Evolutionary conservation across 2,113 vertebrate species (phyloP), one percentile per base, ranked within the genome.

Genomic region (Nicator chloris): DNA sequence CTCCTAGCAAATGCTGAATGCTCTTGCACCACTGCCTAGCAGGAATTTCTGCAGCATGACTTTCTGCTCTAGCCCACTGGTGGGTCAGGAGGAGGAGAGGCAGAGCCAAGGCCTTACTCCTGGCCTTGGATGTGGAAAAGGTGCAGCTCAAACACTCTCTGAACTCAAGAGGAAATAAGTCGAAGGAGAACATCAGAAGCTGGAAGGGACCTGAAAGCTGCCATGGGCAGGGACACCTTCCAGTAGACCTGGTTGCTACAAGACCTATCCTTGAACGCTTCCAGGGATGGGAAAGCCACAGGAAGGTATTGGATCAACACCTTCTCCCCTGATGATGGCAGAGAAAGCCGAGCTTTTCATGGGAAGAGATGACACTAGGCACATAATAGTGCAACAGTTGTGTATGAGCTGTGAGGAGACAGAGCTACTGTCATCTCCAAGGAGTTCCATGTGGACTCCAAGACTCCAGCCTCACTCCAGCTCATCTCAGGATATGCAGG

Each of bases 361-460:
- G 35, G n/a, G 21, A 75, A 35, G 53, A 70, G 70, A 21, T 1
- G 2, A 61, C 37, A 37, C n/a, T 3, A 1, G 1, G 50, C 33
- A 57, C 6, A 3, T 35, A 21, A 24, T 0, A 0, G 45, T 20
- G 11, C 45, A 39, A 60, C 24, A 42, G 57, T 0, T 19, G 53
- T 4, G 16, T 6, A 35, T 11, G 35, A 84, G 37, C 51, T 59
- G 42, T 2, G 28, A 69, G 53, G 1, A 92, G 35, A 31, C 12
- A 59, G 64, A 83, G 17, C 44, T 50, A 3, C 45, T 31, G 37
- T 19, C 26, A 54, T 30, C 30, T 75, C 68, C 51, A 40, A 35
- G 0, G 2, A 16, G 18, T 11, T 84, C 54, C 51, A 78, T 2
- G 0, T 5, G 6, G 26, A 39, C 33, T 57, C 31, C 23, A 40